phyloP scores from a whole-genome alignment of 92 coral and sea anemone species.

The Scolanthus callimorphus region DNA sequence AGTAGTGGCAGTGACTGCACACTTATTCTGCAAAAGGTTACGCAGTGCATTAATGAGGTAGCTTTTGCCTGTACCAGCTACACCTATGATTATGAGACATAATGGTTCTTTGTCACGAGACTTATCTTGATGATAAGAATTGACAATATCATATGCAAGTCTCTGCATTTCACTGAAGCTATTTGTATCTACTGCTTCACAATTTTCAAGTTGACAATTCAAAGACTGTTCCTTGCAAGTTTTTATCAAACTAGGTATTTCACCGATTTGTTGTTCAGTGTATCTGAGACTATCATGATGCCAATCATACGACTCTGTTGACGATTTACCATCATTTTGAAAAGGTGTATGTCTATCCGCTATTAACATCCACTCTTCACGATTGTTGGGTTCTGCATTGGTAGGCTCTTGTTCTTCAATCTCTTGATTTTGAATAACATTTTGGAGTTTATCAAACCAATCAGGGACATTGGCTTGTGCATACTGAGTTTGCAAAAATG shows the following conservation, averaged over 20 bases:
- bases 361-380: slow-evolving; percentile 44
- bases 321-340: slow-evolving; percentile 19
- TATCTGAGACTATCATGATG: slow-evolving; percentile 26
- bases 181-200: slow-evolving; percentile 40
- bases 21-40: slow-evolving; percentile 42
- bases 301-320: slow-evolving; percentile 19
- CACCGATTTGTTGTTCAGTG: slow-evolving; percentile 37
- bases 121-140: slow-evolving; percentile 39
- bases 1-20: slow-evolving; percentile 54
- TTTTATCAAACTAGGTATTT: slow-evolving; percentile 35
- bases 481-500: slow-evolving; percentile 29
- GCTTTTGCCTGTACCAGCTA: slow-evolving; percentile 47
- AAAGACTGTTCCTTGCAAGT: neutral
- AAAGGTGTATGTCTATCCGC: slow-evolving; percentile 36
- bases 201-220: slow-evolving; percentile 24
- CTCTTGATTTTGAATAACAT: slow-evolving; percentile 25
- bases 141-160: slow-evolving; percentile 59
- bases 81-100: slow-evolving; percentile 34
- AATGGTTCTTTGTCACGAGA: slow-evolving; percentile 49
- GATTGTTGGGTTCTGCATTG: too few species aligned
- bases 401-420: neutral
- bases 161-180: slow-evolving; percentile 74
- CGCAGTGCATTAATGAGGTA: slow-evolving; percentile 68
- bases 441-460: slow-evolving; percentile 39
- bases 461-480: slow-evolving; percentile 34